Base-by-base conservation (phyloP, 92 coral and sea anemone genomes). In the Palythoa grandis region DNA sequence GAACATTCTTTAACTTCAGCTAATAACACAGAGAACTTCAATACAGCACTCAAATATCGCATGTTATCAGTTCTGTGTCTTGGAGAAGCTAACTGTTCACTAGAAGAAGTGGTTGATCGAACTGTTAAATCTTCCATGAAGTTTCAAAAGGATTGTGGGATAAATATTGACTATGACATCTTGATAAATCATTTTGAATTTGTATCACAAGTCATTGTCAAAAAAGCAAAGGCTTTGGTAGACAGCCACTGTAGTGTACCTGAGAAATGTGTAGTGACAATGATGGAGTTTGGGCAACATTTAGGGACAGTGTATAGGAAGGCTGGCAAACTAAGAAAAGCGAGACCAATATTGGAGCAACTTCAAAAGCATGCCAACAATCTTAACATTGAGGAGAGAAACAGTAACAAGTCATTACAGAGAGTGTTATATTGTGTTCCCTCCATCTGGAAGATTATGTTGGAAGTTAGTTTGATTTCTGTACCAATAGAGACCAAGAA, bases 261-360 rank as follows among this genome's bases (percentile, higher is more conserved):
- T 11, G 77, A 5, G 58, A 84, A 83, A 37, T 82, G 87, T 19
- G 16, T 82, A 13, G 68, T 57, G 25, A 40, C 90, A 22, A 57
- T 87, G 8, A 60, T 84, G 88, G 98, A 94, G 73, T 90, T 94
- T 82, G 95, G 98, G 8, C 92, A 90, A 76, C 98, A 90, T 74
- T 84, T 72, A 29, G 91, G 92, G 11, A 90, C 92, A 78, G 72
- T 87, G 56, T 94, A 91, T 29, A 76, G 83, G 29, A 92, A 87
- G 48, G 88, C 88, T 17, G 87, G 85, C 29, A 86, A 65, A 72
- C 29, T 82, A 63, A 77, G 67, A 9, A 86, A 90, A 43, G 91
- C 92, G n/a, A 39, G 57, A 50, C 25, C 61, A 70, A 70, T 92
- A 50, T 78, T 94, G 86, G 91, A 87, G 43, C 82, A 88, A 40